Base-by-base conservation (phyloP, 2,888 invertebrate species). In the Baronia brevicornis region DNA sequence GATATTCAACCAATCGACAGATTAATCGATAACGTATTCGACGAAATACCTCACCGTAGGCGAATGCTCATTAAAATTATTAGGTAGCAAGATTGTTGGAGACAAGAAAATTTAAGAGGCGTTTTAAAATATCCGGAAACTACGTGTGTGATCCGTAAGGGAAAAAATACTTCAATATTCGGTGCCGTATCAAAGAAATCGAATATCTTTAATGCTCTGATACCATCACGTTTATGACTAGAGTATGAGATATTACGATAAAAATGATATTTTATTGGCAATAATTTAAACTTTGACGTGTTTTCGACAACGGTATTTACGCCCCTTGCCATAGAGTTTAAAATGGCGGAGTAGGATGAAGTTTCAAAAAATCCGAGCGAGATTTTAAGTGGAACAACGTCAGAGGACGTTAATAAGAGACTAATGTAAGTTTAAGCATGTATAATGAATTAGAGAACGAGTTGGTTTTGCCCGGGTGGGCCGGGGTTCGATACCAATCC, bases 381-480 rank as follows among this genome's bases (percentile, higher is more conserved):
- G 26, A 26, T 34, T 38, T 25, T 30, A 29, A 36, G 46, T 48
- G 46, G 51, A 53, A 54, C 51, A 40, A 46, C 52, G 54, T 47
- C 48, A 53, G 51, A 51, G 53, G 57, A 54, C 56, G 60, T 59
- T 60, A 59, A 60, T 60, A 59, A 52, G 51, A 51, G 50, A 52
- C 59, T 62, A 65, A 68, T 66, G 67, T 61, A 59, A 60, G 45
- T 53, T 44, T 52, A 55, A 61, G 60, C 67, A 75, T 77, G 74
- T 73, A 70, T 74, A 75, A 75, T 74, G 73, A 71, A 74, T 77
- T 72, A 71, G 72, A 54, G 36, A 54, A 44, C 44, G 51, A 48
- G 41, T 40, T 42, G 48, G 38, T 39, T 52, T 58, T 56, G 60
- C 60, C 65, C 73, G 77, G 77, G 77, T 78, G 79, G 80, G 63